These are phyloP conservation scores for Helarctos malayanus DNA, from an alignment of 2,797 vertebrate species.

Conservation along the genomic window DNA sequence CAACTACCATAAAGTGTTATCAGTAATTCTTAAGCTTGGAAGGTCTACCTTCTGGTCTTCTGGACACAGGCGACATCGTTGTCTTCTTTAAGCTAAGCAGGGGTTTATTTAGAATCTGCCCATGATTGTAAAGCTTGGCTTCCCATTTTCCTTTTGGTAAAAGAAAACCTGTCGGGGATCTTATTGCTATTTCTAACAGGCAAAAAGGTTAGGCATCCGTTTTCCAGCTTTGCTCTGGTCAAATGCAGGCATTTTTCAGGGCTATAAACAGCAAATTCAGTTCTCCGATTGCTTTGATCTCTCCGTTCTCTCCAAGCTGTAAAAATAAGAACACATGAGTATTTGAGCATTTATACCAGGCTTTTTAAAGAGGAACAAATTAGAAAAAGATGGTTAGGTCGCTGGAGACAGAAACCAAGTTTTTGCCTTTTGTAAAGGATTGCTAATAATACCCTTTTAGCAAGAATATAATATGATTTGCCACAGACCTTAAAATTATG, in stretches of 20 bases:
- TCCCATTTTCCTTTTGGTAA: slow-evolving; percentile 27
- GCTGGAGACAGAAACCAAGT: background rate
- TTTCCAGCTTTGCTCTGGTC: background rate
- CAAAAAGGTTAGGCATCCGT: background rate
- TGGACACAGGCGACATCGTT: background rate
- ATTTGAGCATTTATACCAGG: background rate
- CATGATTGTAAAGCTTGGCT: background rate
- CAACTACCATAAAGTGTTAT: slow-evolving; percentile 39
- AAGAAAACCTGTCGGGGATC: background rate
- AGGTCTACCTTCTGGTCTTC: background rate
- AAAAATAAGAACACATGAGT: slow-evolving; percentile 74
- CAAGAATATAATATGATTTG: background rate
- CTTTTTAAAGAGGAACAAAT: slow-evolving; percentile 15
- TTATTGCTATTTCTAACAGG: background rate
- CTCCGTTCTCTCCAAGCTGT: slow-evolving; percentile 90
- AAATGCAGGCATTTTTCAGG: slow-evolving; percentile 82
- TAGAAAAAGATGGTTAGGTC: background rate
- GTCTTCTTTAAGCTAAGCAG: slow-evolving; percentile 20
- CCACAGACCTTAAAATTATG: background rate
- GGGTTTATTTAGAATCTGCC: background rate
- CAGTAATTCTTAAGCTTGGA: slow-evolving; percentile 5
- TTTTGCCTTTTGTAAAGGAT: slow-evolving; percentile 35
- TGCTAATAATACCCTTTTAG: background rate
- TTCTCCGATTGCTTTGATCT: slow-evolving; percentile 92
- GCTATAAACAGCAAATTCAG: slow-evolving; percentile 89